Percentiles rank a stretch among this genome's conserved stretches.
Conservation (phyloP, 2,888 invertebrate genomes). For the Troilus luridus region DNA sequence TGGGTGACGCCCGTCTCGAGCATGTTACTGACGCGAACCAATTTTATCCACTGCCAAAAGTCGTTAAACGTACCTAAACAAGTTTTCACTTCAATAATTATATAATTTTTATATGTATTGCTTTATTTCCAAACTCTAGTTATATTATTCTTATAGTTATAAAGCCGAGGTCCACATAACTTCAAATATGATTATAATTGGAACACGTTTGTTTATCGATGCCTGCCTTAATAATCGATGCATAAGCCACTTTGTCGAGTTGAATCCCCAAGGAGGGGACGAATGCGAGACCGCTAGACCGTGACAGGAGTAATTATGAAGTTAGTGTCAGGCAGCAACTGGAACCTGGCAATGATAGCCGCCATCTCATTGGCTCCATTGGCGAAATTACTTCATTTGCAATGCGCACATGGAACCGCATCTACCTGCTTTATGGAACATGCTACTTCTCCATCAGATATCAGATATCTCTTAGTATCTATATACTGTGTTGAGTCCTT, state of each 20-base stretch:
- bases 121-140: no score
- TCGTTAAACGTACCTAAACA: no score
- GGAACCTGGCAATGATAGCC: neutral
- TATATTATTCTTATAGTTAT: no score
- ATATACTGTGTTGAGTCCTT: no score
- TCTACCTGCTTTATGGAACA: neutral
- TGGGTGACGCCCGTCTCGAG: no score
- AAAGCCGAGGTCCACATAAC: no score
- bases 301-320: slow-evolving; percentile 24
- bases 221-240: neutral
- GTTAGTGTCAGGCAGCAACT: slow-evolving; percentile 1
- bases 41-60: no score
- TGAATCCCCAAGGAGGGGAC: neutral
- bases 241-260: neutral
- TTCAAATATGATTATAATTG: no score
- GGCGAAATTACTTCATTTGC: slow-evolving; percentile 18
- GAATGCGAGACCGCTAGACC: neutral
- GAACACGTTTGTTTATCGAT: no score
- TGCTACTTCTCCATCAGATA: neutral
- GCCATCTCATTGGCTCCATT: slow-evolving; percentile 7
- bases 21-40: no score
- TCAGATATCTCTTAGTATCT: neutral
- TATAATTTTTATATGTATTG: no score
- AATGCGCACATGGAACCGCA: slow-evolving; percentile 6
- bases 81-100: no score